These are phyloP conservation scores for Syritta pipiens DNA, from an alignment of 2,888 invertebrate species.

Conservation along the genomic window DNA sequence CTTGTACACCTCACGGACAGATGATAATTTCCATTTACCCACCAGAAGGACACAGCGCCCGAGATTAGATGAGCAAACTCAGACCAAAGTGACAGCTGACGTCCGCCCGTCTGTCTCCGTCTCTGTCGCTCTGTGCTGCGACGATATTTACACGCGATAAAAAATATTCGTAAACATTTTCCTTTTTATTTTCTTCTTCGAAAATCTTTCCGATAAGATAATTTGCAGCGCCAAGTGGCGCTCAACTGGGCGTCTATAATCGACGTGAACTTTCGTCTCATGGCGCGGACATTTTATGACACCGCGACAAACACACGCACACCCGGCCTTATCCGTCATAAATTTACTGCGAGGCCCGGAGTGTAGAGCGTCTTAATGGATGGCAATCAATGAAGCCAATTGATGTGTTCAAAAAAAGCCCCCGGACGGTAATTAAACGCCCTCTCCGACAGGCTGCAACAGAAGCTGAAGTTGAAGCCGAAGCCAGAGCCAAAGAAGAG, in stretches of 20 bases:
- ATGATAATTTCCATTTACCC: not conserved
- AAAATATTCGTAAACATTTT: too few species aligned
- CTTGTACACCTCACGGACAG: not conserved
- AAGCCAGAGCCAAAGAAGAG: not conserved
- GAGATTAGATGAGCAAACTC: not conserved
- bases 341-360: too few species aligned
- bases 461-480: not conserved
- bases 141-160: too few species aligned
- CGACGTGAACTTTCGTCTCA: slow-evolving; percentile 37
- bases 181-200: too few species aligned
- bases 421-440: not conserved
- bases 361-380: slow-evolving; percentile 35
- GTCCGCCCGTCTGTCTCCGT: too few species aligned
- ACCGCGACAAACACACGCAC: not conserved
- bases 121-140: too few species aligned
- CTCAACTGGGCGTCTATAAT: slow-evolving; percentile 25
- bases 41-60: too few species aligned
- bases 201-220: slow-evolving; percentile 43
- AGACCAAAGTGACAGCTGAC: not conserved
- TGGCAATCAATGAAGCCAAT: slow-evolving; percentile 40
- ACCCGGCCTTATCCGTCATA: not conserved
- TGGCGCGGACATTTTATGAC: slow-evolving; percentile 7
- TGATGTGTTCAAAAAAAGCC: not conserved
- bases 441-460: not conserved
- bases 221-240: slow-evolving; percentile 15